Evolutionary conservation across 2,888 invertebrate species (phyloP), one percentile per base, ranked within the genome.

Genomic region (Clostera curtula): DNA sequence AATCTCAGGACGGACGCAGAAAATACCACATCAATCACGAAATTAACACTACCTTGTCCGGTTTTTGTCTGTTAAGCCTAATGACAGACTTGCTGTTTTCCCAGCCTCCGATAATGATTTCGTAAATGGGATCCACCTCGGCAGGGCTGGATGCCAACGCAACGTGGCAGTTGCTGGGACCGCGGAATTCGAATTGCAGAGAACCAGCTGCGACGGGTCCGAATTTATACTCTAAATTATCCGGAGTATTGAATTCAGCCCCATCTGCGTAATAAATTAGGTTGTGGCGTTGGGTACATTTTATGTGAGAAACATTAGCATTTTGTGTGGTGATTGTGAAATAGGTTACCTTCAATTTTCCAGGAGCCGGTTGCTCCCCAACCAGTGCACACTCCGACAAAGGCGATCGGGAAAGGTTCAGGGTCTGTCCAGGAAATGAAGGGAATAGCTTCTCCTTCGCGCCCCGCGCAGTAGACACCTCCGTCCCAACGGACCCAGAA

Each of bases 401-500:
- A 90, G 36, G 86, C 87, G 30, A 95, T 86, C 6, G 87, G 87
- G 64, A 93, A 88, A 3, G 90, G 87, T 40, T 90, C 87, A 1
- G 89, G 88, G 56, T 94, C 92, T 14, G 87, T 73, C 85, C 89
- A 92, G 6, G 87, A 86, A 42, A 95, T 66, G 74, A 95, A 92
- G 1, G 94, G 90, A 5, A 87, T 86, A 7, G 85, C 82, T 54
- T 91, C 90, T 15, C 89, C 88, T 46, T 93, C 93, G 26, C 85
- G 88, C n/a, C 92, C 92, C 5, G 90, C 90, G 5, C 88, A 88
- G 34, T 91, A 72, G 17, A 86, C 80, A 38, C 88, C 90, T 47
- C 89, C 85, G 43, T 88, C 87, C 91, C 91, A 94, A 52, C 92
- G 89, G 23, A 94, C 79, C 94, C 95, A 95, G 79, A 95, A 95